These are phyloP conservation scores for Temnothorax rugatulus DNA, from an alignment of 2,888 invertebrate species.

Conservation along the genomic window DNA sequence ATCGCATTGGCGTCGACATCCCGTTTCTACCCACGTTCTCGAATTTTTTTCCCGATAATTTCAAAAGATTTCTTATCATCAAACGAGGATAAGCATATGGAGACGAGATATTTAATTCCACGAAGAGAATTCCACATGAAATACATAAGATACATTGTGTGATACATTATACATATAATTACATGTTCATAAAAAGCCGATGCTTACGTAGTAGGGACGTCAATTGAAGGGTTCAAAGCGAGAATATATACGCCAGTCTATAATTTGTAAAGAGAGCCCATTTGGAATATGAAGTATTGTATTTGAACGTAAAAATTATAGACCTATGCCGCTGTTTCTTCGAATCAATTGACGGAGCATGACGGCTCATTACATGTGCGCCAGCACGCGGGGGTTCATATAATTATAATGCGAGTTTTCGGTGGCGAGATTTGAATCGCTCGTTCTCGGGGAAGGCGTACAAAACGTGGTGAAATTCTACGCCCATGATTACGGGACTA, in stretches of 20 bases:
- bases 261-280: slow-evolving; percentile 17
- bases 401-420: slow-evolving; percentile 29
- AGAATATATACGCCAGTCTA: neutral
- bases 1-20: slow-evolving; percentile 71
- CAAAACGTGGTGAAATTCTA: slow-evolving; percentile 51
- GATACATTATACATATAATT: neutral
- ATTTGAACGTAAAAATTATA: neutral
- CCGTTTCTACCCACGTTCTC: slow-evolving; percentile 47
- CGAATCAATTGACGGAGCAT: neutral
- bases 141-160: slow-evolving; percentile 13
- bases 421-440: slow-evolving; percentile 10
- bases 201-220: neutral
- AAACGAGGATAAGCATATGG: neutral
- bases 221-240: neutral
- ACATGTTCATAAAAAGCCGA: neutral
- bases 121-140: neutral
- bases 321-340: neutral
- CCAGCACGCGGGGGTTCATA: neutral
- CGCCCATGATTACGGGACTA: slow-evolving; percentile 72
- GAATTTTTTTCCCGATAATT: neutral
- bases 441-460: slow-evolving; percentile 16
- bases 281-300: neutral
- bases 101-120: neutral
- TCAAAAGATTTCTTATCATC: neutral
- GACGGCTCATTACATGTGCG: neutral